phyloP scores from a whole-genome alignment of 2,113 vertebrate genomes.

The Dasyurus viverrinus region DNA sequence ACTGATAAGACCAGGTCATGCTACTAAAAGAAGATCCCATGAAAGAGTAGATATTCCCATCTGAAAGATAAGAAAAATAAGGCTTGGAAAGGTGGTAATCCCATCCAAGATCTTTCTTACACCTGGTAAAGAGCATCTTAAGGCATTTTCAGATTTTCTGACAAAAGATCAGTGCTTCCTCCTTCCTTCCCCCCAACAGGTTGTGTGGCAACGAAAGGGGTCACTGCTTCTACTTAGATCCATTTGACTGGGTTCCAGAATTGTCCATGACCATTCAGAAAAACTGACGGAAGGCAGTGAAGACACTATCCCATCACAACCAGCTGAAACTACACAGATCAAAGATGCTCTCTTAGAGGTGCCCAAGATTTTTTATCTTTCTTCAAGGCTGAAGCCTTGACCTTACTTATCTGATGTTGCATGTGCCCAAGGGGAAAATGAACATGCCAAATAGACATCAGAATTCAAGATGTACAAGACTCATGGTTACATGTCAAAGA shows the following conservation, averaged over 20 bases:
- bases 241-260: neutral
- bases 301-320: neutral
- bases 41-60: neutral
- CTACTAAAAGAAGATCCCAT: neutral
- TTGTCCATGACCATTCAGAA: neutral
- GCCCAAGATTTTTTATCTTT: neutral
- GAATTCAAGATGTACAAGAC: neutral
- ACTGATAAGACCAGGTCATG: neutral
- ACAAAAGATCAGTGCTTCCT: neutral
- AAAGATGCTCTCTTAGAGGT: neutral
- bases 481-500: neutral
- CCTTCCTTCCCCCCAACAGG: neutral
- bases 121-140: neutral
- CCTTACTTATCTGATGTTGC: neutral
- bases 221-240: neutral
- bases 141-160: neutral
- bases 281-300: neutral
- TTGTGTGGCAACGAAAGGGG: neutral
- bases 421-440: neutral
- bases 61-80: neutral
- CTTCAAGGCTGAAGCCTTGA: neutral
- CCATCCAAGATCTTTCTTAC: neutral
- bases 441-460: neutral
- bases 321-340: neutral
- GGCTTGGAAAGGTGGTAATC: neutral